A percentile compares a stretch with the other conserved stretches of the same genome.
These are phyloP conservation scores for Erpobdella octoculata DNA, from an alignment of 2,888 invertebrate genomes.

Conservation along the genomic window DNA sequence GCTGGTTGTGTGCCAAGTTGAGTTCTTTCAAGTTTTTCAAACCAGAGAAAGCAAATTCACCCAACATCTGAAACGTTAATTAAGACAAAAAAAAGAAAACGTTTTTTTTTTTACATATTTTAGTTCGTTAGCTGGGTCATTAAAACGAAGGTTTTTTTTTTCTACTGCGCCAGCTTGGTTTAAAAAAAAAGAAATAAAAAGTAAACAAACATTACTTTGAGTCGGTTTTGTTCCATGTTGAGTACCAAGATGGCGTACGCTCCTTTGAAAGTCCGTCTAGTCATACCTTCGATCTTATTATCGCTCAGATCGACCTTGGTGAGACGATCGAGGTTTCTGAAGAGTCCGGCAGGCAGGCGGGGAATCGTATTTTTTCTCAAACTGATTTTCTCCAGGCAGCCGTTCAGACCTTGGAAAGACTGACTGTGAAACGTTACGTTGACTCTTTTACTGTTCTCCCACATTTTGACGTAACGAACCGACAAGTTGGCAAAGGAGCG, in stretches of 20 bases:
- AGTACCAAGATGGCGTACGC: conserved; percentile 30
- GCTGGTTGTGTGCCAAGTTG: background rate
- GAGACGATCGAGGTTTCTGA: conserved; percentile 31
- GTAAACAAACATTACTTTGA: conserved; percentile 2
- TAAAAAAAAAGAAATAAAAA: background rate
- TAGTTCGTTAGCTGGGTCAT: no score
- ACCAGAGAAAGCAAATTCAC: conserved; percentile 33
- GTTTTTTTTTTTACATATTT: no score
- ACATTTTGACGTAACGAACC: conserved; percentile 32
- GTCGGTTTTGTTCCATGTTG: conserved; percentile 31
- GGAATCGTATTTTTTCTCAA: conserved; percentile 30
- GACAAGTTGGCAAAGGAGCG: conserved; percentile 32
- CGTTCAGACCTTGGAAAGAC: conserved; percentile 35
- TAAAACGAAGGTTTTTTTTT: no score
- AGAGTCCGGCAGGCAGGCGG: conserved; percentile 33
- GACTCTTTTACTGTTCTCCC: conserved; percentile 28
- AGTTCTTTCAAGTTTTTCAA: conserved; percentile 29
- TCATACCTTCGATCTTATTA: conserved; percentile 27
- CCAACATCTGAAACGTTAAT: conserved; percentile 19
- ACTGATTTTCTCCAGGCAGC: conserved; percentile 28
- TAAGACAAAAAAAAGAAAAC: no score
- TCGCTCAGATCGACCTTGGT: conserved; percentile 28
- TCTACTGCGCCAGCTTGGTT: background rate
- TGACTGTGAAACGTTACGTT: conserved; percentile 30
- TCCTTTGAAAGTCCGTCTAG: conserved; percentile 31